Evolutionary conservation across 2,113 vertebrate genomes (phyloP).

Genomic region (Pterocles orientalis): DNA sequence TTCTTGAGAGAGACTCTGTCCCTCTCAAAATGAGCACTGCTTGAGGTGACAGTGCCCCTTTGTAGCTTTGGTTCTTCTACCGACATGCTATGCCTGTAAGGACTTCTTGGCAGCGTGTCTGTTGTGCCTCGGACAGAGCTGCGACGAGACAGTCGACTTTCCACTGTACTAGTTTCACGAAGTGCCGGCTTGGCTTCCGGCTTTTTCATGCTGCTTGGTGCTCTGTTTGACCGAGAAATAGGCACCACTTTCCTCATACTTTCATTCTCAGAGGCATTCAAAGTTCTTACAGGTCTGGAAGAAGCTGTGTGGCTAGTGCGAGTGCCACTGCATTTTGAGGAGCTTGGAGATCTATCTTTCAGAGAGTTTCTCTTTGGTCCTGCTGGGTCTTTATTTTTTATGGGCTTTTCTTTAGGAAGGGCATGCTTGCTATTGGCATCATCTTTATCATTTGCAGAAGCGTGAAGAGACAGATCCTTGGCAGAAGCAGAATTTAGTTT

Average conservation of each 20-base stretch:
- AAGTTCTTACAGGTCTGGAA: constrained; percentile 76
- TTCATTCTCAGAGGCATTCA: constrained; percentile 84
- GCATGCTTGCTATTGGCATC: constrained; percentile 50
- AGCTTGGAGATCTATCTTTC: constrained; percentile 58
- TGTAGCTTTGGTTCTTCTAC: constrained; percentile 81
- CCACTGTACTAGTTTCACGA: constrained; percentile 57
- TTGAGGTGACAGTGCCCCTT: constrained; percentile 57
- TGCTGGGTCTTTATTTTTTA: constrained; percentile 70
- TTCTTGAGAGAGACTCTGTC: constrained; percentile 82
- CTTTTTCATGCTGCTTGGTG: constrained; percentile 67
- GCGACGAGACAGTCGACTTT: constrained; percentile 71
- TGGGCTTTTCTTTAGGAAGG: constrained; percentile 52
- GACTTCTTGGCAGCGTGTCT: constrained; percentile 76
- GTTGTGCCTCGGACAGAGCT: constrained; percentile 78
- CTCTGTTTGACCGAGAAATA: constrained; percentile 80
- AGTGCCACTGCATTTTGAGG: constrained; percentile 32
- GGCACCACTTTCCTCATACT: constrained; percentile 92
- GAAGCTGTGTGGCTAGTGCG: constrained; percentile 30
- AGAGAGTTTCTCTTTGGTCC: constrained; percentile 71
- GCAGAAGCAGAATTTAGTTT: constrained; percentile 60
- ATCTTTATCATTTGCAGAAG: constrained; percentile 38
- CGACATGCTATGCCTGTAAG: constrained; percentile 80
- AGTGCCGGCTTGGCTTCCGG: constrained; percentile 61
- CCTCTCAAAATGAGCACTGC: constrained; percentile 71
- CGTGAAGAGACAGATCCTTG: constrained; percentile 34